Base-by-base conservation (phyloP, 2,888 invertebrate species). In the Parnassius mnemosyne region DNA sequence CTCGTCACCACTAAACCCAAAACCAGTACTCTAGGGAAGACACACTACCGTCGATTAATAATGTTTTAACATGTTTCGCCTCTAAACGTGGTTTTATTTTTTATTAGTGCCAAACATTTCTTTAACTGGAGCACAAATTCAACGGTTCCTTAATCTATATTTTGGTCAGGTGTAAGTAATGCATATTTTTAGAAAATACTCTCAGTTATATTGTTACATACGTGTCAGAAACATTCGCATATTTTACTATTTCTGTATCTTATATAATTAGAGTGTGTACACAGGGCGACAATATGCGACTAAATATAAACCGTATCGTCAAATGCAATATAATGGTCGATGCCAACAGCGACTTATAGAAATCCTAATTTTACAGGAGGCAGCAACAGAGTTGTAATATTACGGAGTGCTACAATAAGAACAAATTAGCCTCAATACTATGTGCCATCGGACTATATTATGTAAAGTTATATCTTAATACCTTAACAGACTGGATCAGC, bases 331-430 rank as follows among this genome's bases (percentile, higher is more conserved):
- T 55, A 12, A 25, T 25, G 53, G 43, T 47, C 65, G 63, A 60
- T 69, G 72, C 73, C 72, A 73, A 72, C 68, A 68, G 66, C 69
- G 66, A 67, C 66, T 68, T 63, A 61, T 56, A 63, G 43, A 13
- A 52, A 52, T 56, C 47, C 42, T 43, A 44, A 56, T 46, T 50
- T 58, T 13, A 51, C 56, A 56, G 57, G 53, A 41, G 44, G 49
- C 47, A 53, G 13, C 52, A 34, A 43, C 49, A 25, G 49, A 46
- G 42, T 25, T 34, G 51, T 55, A 49, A 49, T 13, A 34, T 47
- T 25, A 49, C 51, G 52, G 56, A 47, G 56, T 56, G 25, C 25
- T 51, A 11, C 9, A 49, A 16, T 13, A 49, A 13, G 9, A 9
- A 12, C 49, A 16, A 49, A 13, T 13, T 13, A 13, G n/a, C 0